phyloP scores from a whole-genome alignment of 2,113 vertebrate genomes.

The Tragulus kanchil region DNA sequence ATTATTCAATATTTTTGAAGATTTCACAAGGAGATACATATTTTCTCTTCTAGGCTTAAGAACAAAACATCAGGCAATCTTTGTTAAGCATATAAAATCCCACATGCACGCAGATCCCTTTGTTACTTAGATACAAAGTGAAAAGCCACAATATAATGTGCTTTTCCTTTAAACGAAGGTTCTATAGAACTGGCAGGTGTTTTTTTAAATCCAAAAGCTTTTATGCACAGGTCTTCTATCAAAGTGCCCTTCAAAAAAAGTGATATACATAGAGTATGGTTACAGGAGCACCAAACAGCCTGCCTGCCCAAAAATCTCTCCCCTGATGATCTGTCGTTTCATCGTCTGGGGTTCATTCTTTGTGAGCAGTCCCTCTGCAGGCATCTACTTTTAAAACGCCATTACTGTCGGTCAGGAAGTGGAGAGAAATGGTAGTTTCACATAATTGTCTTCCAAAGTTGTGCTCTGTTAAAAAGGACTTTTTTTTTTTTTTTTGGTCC shows the following conservation, averaged over 20 bases:
- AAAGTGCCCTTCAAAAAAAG: constrained; percentile 32
- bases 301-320: background rate
- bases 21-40: background rate
- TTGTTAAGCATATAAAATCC: background rate
- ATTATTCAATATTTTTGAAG: background rate
- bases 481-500: background rate
- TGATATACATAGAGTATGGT: background rate
- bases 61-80: constrained; percentile 15
- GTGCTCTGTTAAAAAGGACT: constrained; percentile 4
- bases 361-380: constrained; percentile 8
- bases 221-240: constrained; percentile 40
- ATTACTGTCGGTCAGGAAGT: background rate
- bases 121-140: constrained; percentile 32
- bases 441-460: constrained; percentile 58
- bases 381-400: constrained; percentile 46
- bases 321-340: constrained; percentile 36
- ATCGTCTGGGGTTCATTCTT: background rate
- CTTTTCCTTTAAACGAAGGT: constrained; percentile 46
- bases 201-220: constrained; percentile 11
- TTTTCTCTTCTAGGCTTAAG: background rate
- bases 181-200: background rate
- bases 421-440: constrained; percentile 18
- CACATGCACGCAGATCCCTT: background rate
- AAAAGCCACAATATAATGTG: background rate
- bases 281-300: constrained; percentile 1